phyloP scores from a whole-genome alignment of 2,797 vertebrate species.

The Xenentodon cancila region DNA sequence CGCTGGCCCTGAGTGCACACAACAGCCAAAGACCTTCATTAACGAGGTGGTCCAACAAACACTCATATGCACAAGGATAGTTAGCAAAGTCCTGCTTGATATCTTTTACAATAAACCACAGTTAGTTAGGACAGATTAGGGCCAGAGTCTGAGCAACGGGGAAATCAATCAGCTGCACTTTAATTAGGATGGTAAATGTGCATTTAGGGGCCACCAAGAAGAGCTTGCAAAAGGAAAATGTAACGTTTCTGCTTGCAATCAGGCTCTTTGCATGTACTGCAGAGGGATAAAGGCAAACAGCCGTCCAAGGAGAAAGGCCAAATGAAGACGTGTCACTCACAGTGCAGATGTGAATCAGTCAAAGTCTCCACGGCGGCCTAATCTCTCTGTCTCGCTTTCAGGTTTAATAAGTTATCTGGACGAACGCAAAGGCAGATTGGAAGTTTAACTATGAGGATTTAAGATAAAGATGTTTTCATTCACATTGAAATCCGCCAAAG shows the following conservation, averaged over 20 bases:
- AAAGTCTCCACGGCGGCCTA: not conserved
- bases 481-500: too few relatives aligned
- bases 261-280: slow-evolving; percentile 1
- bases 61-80: slow-evolving; percentile 11
- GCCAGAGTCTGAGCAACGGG: slow-evolving; percentile 28
- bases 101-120: slow-evolving; percentile 36
- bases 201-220: slow-evolving; percentile 36
- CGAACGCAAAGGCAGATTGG: not conserved
- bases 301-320: slow-evolving; percentile 20
- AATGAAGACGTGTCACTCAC: slow-evolving; percentile 15
- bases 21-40: slow-evolving; percentile 47
- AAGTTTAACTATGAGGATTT: not conserved
- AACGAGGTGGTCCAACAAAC: slow-evolving; percentile 45
- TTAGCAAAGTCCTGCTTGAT: slow-evolving; percentile 33
- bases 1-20: slow-evolving; percentile 33
- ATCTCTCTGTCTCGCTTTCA: not conserved
- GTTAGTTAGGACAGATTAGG: slow-evolving; percentile 56
- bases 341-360: slow-evolving; percentile 19
- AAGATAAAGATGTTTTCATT: too few relatives aligned
- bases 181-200: slow-evolving; percentile 63
- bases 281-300: slow-evolving; percentile 12
- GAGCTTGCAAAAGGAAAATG: slow-evolving; percentile 24
- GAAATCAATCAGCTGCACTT: slow-evolving; percentile 59
- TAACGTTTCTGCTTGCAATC: slow-evolving; percentile 3
- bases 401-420: slow-evolving; percentile 1